Percentiles rank a stretch among this genome's conserved stretches.
Conservation (phyloP, 2,797 vertebrate genomes). For the Pangasius sanitwongsei region DNA sequence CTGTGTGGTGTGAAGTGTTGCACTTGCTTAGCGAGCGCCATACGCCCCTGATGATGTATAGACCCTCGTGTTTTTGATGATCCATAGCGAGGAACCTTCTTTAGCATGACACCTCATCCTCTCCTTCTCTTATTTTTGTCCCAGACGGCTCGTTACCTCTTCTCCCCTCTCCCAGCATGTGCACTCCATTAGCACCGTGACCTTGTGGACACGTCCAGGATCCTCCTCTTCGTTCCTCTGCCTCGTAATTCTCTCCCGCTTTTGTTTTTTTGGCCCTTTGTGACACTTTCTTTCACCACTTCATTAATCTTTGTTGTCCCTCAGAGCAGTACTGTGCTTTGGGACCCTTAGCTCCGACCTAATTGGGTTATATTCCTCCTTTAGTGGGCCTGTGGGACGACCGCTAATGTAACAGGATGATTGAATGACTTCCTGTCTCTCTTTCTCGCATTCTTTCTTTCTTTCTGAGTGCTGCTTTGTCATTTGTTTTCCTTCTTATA, state of each 20-base stretch:
- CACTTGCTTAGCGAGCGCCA: slow-evolving; percentile 33
- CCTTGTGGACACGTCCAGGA: slow-evolving; percentile 25
- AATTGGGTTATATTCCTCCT: slow-evolving; percentile 53
- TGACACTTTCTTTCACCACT: slow-evolving; percentile 43
- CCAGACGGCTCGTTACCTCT: background rate
- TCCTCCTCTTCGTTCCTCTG: slow-evolving; percentile 5
- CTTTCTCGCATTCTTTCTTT: slow-evolving; percentile 3
- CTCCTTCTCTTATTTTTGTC: background rate
- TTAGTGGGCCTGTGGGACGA: slow-evolving; percentile 34
- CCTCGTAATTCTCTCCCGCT: slow-evolving; percentile 5
- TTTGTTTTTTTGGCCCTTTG: slow-evolving; percentile 36
- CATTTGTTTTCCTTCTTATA: slow-evolving; percentile 6
- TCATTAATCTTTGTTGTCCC: slow-evolving; percentile 50
- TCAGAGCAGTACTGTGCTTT: slow-evolving; percentile 20
- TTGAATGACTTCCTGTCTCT: slow-evolving; percentile 40
- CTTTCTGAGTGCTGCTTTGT: slow-evolving; percentile 21
- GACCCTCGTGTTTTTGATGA: slow-evolving; percentile 41
- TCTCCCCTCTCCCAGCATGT: slow-evolving; percentile 5
- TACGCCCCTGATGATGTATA: background rate
- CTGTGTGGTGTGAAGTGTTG: slow-evolving; percentile 28
- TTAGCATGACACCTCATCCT: background rate
- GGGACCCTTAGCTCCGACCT: slow-evolving; percentile 23
- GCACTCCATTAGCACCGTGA: slow-evolving; percentile 8
- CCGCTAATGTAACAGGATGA: slow-evolving; percentile 37
- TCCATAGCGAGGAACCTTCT: slow-evolving; percentile 30